These are phyloP conservation scores for Drosophila subquinaria DNA, from an alignment of 2,888 invertebrate genomes.

Conservation along the genomic window DNA sequence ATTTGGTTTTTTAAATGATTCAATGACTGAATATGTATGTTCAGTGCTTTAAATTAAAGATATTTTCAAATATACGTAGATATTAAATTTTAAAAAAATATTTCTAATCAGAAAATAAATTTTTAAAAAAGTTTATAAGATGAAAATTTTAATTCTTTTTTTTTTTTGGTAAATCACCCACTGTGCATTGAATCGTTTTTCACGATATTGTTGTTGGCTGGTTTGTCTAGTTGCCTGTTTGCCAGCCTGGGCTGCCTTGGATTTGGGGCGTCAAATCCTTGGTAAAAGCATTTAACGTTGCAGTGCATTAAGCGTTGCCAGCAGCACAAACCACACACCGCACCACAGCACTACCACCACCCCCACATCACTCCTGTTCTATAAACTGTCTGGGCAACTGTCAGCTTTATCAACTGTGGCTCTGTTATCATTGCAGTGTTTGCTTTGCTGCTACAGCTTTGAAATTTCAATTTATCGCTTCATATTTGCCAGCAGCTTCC, in stretches of 20 bases:
- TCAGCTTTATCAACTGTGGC: conserved; percentile 53
- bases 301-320: conserved; percentile 75
- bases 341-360: neutral
- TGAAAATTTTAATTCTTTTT: too few species aligned
- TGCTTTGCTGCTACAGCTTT: conserved; percentile 62
- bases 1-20: too few species aligned
- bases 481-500: conserved; percentile 55
- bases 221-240: conserved; percentile 41
- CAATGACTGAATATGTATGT: too few species aligned
- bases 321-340: neutral
- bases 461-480: conserved; percentile 79
- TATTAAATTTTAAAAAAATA: too few species aligned
- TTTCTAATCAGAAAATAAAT: too few species aligned
- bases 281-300: conserved; percentile 83
- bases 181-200: conserved; percentile 49
- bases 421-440: conserved; percentile 70
- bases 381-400: conserved; percentile 25
- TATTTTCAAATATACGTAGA: too few species aligned
- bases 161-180: neutral
- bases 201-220: conserved; percentile 65
- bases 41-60: too few species aligned
- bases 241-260: conserved; percentile 53
- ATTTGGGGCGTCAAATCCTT: conserved; percentile 76
- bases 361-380: neutral
- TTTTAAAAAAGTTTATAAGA: too few species aligned